A percentile compares a stretch with the other conserved stretches of the same genome.
These are phyloP conservation scores for Balaeniceps rex DNA, from an alignment of 2,113 vertebrate species.

Conservation along the genomic window DNA sequence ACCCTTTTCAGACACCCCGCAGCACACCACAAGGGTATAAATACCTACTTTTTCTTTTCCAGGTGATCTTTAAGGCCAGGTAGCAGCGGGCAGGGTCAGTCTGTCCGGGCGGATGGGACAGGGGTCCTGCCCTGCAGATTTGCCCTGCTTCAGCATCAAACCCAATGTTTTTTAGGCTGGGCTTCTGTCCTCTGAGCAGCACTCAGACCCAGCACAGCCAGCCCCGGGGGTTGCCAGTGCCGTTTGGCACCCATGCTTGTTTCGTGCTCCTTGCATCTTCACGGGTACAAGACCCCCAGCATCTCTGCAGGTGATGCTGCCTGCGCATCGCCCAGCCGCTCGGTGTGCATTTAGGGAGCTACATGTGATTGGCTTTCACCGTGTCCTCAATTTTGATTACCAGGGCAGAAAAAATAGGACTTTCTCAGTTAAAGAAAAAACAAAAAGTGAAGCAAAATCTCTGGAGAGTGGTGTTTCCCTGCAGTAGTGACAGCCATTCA, in stretches of 20 bases:
- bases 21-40: slow-evolving; percentile 24
- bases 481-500: background rate
- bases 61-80: slow-evolving; percentile 3
- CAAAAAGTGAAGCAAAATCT: background rate
- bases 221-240: background rate
- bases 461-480: slow-evolving; percentile 3
- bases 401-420: slow-evolving; percentile 42
- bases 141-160: background rate
- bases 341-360: background rate
- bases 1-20: background rate
- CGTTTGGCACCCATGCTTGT: rapidly evolving
- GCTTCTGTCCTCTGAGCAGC: background rate
- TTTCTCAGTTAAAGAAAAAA: slow-evolving; percentile 15
- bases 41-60: slow-evolving; percentile 16
- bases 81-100: background rate
- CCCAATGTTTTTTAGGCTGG: background rate
- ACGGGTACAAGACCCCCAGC: rapidly evolving
- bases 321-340: background rate
- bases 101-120: rapidly evolving
- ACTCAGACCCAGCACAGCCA: background rate
- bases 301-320: background rate
- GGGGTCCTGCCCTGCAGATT: background rate
- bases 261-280: background rate
- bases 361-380: background rate
- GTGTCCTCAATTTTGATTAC: background rate